Percentiles rank a stretch among this genome's conserved stretches.
Conservation (phyloP, 2,888 invertebrate species). For the Drosophila rubida region DNA sequence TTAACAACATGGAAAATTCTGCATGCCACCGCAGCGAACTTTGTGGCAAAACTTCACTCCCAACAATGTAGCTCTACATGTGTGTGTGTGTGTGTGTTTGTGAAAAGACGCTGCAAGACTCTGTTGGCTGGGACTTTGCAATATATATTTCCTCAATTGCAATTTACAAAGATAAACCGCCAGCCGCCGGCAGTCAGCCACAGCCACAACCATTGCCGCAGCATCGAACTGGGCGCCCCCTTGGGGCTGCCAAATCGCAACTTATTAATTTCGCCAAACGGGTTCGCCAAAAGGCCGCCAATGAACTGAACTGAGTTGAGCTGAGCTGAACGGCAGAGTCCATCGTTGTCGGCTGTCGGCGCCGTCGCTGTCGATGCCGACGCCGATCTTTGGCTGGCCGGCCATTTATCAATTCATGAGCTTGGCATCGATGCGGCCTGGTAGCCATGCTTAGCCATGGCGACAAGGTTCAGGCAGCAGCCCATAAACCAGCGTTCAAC, state of each 20-base stretch:
- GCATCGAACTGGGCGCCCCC: conserved; percentile 38
- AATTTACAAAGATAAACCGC: conserved; percentile 57
- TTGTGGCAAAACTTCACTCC: conserved; percentile 28
- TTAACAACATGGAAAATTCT: conserved; percentile 63
- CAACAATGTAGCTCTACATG: not conserved
- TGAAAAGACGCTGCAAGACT: conserved; percentile 20
- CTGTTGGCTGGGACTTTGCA: conserved; percentile 34
- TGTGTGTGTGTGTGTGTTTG: not conserved
- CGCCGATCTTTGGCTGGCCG: conserved; percentile 55
- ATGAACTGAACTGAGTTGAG: conserved; percentile 16
- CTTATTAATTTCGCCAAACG: conserved; percentile 73
- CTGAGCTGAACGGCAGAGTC: conserved; percentile 13
- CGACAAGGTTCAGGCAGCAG: conserved; percentile 46
- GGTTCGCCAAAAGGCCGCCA: conserved; percentile 66
- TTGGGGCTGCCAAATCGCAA: conserved; percentile 67
- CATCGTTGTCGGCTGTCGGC: conserved; percentile 14
- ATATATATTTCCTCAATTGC: conserved; percentile 73
- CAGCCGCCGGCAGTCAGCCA: conserved; percentile 1
- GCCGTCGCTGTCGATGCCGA: not conserved
- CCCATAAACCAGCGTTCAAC: conserved; percentile 43
- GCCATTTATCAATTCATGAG: conserved; percentile 73
- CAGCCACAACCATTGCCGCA: no score
- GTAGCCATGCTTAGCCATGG: conserved; percentile 50
- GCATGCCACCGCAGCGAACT: conserved; percentile 36
- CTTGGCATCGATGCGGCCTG: conserved; percentile 35